Evolutionary conservation across 2,797 vertebrate species (phyloP).

Genomic region (Jordanella pulchra): DNA sequence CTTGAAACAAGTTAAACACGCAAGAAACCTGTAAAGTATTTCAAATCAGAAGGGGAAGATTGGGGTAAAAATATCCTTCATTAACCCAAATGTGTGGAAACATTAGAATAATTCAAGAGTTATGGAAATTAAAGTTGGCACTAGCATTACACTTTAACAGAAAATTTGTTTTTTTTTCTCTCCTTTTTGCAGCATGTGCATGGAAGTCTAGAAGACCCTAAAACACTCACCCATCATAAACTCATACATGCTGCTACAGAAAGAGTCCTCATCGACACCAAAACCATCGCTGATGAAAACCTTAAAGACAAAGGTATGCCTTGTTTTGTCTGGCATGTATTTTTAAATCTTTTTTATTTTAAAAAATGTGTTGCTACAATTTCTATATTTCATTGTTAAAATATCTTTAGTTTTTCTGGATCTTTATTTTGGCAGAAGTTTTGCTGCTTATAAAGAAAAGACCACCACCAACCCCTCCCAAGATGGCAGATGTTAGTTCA

Average conservation of each 20-base stretch:
- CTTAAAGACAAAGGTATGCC: conserved; percentile 90
- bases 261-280: conserved; percentile 89
- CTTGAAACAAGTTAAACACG: too few relatives aligned
- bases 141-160: too few relatives aligned
- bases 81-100: neutral
- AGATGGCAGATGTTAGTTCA: conserved; percentile 89
- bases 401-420: neutral
- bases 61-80: too few relatives aligned
- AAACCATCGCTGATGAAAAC: conserved; percentile 90
- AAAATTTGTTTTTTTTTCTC: too few relatives aligned
- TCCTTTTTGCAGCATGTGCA: conserved; percentile 82
- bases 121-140: neutral
- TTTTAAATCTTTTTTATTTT: neutral
- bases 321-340: neutral
- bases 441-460: conserved; percentile 91
- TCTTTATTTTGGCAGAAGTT: conserved; percentile 81
- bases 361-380: neutral
- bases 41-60: neutral
- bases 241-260: conserved; percentile 92
- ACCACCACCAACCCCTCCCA: conserved; percentile 84
- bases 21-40: too few relatives aligned
- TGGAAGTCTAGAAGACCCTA: conserved; percentile 94
- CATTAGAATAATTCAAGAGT: neutral
- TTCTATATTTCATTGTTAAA: neutral
- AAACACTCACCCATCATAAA: conserved; percentile 93